A percentile compares a stretch with the other conserved stretches of the same genome.
These are phyloP conservation scores for Psilanteris sp. DNA, from an alignment of 1,140 invertebrate species.

Conservation along the genomic window DNA sequence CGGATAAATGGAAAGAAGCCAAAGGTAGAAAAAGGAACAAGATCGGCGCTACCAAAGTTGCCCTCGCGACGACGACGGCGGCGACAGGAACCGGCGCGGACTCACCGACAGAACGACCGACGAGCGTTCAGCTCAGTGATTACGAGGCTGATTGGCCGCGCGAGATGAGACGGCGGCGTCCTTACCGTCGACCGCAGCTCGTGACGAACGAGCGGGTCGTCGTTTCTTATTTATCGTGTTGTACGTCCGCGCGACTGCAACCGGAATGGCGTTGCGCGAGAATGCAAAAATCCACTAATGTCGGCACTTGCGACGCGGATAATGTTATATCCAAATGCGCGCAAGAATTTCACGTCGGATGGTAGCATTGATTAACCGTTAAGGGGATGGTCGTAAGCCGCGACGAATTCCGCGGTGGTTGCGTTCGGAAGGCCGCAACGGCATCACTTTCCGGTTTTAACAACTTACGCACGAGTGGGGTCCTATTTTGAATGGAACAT, in stretches of 20 bases:
- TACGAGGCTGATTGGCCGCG: conserved; percentile 69
- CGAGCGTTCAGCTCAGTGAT: conserved; percentile 68
- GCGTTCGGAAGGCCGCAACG: too few relatives aligned
- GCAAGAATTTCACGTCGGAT: conserved; percentile 50
- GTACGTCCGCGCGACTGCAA: conserved; percentile 65
- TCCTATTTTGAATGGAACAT: too few relatives aligned
- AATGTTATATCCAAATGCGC: conserved; percentile 57
- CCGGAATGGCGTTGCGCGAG: conserved; percentile 58
- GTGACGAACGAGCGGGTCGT: conserved; percentile 64
- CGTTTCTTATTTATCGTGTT: conserved; percentile 73
- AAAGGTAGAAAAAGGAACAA: conserved; percentile 51
- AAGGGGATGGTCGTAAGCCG: conserved; percentile 39
- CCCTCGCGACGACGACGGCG: conserved; percentile 31
- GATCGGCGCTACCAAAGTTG: conserved; percentile 57
- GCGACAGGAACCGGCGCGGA: conserved; percentile 62
- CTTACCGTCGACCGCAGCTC: conserved; percentile 68
- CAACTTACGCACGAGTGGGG: too few relatives aligned
- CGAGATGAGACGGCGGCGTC: conserved; percentile 70
- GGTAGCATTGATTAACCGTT: conserved; percentile 57
- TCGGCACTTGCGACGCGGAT: conserved; percentile 46
- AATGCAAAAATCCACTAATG: conserved; percentile 37
- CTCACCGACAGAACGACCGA: conserved; percentile 73
- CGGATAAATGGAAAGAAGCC: conserved; percentile 20
- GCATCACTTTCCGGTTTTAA: too few relatives aligned
- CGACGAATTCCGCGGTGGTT: conserved; percentile 22